Evolutionary conservation across 1,140 invertebrate genomes (phyloP).

Genomic region (Zaprionus vittiger): DNA sequence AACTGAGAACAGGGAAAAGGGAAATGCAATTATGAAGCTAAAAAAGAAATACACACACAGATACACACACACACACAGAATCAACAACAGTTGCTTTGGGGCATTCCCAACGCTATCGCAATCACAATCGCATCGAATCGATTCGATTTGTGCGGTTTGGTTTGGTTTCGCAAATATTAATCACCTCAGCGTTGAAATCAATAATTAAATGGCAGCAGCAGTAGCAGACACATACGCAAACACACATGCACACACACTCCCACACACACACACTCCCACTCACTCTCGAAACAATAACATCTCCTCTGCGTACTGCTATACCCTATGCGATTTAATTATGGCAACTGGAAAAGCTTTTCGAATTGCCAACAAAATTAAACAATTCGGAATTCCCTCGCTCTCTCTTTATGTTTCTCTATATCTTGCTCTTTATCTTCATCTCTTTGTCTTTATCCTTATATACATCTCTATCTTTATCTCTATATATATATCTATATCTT

Average conservation of each 20-base stretch:
- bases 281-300: conserved; percentile 1
- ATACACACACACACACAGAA: conserved; percentile 20
- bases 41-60: conserved; percentile 46
- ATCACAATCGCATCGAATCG: conserved; percentile 10
- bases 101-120: not conserved
- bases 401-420: too few species aligned
- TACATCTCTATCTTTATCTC: too few species aligned
- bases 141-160: conserved; percentile 26
- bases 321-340: conserved; percentile 6
- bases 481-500: too few species aligned
- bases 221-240: conserved; percentile 6
- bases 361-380: not conserved
- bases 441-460: too few species aligned
- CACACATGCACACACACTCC: not conserved
- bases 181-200: conserved; percentile 69
- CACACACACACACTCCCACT: not conserved
- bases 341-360: not conserved
- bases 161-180: conserved; percentile 64
- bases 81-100: conserved; percentile 52
- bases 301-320: conserved; percentile 3
- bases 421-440: too few species aligned
- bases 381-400: too few species aligned
- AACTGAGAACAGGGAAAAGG: conserved; percentile 44
- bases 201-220: conserved; percentile 72
- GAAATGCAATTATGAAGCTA: conserved; percentile 72